These are phyloP conservation scores for Biston stratarius DNA, from an alignment of 2,888 invertebrate genomes.

Conservation along the genomic window DNA sequence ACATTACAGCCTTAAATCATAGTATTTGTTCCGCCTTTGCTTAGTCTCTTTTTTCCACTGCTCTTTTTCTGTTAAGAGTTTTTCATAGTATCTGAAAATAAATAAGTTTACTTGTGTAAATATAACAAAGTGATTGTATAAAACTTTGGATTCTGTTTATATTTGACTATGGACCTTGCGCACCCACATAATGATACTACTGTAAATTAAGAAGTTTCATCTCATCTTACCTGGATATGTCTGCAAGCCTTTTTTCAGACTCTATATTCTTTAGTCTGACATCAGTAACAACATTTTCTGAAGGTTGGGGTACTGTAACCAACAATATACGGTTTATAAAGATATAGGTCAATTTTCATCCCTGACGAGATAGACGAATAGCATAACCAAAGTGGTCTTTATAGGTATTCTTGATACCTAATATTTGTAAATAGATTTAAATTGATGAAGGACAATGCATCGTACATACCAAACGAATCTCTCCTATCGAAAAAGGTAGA, in stretches of 20 bases:
- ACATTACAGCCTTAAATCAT: constrained; percentile 75
- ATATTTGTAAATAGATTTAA: background rate
- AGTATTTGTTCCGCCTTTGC: constrained; percentile 70
- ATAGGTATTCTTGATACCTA: background rate
- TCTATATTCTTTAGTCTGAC: constrained; percentile 48
- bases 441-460: background rate
- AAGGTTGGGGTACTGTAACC: constrained; percentile 65
- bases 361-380: background rate
- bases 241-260: constrained; percentile 54
- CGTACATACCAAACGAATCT: constrained; percentile 69
- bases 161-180: background rate
- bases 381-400: no score
- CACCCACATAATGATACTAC: no score
- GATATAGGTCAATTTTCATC: background rate
- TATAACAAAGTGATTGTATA: background rate
- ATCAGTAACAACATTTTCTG: constrained; percentile 56
- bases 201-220: no score
- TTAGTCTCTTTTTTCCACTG: constrained; percentile 78
- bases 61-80: constrained; percentile 72
- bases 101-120: background rate
- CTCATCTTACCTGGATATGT: constrained; percentile 59
- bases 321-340: constrained; percentile 11
- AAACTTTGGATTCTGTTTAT: background rate
- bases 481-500: constrained; percentile 80
- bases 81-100: constrained; percentile 66